These are phyloP conservation scores for Pseudoips prasinana DNA, from an alignment of 2,888 invertebrate species.

Conservation along the genomic window DNA sequence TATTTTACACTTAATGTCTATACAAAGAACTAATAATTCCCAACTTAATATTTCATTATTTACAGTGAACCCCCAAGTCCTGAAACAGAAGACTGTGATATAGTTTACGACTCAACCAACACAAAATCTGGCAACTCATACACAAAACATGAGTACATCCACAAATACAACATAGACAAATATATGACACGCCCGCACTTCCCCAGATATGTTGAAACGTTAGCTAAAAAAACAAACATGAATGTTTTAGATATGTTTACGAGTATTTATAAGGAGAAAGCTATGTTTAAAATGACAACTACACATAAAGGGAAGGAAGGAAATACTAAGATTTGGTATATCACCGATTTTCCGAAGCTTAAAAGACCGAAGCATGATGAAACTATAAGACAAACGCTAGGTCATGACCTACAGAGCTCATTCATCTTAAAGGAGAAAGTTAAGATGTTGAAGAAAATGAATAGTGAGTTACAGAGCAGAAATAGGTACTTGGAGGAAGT, in stretches of 20 bases:
- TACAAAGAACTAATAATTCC: too few species aligned
- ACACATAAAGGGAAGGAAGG: conserved; percentile 44
- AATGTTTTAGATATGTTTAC: conserved; percentile 42
- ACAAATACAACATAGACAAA: conserved; percentile 43
- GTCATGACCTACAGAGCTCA: conserved; percentile 24
- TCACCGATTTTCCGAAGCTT: conserved; percentile 32
- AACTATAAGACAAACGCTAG: conserved; percentile 17
- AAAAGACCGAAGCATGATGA: conserved; percentile 28
- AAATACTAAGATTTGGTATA: conserved; percentile 44
- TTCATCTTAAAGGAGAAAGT: conserved; percentile 28
- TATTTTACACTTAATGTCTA: too few species aligned
- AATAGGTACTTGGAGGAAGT: conserved; percentile 28
- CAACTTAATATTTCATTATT: too few species aligned
- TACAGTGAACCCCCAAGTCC: conserved; percentile 21
- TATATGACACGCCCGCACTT: conserved; percentile 45
- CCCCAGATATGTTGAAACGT: conserved; percentile 42
- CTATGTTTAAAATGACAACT: conserved; percentile 48
- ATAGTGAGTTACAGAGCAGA: conserved; percentile 16
- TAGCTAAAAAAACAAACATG: conserved; percentile 38
- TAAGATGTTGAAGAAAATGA: conserved; percentile 20
- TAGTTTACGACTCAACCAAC: conserved; percentile 6
- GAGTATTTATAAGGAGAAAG: conserved; percentile 42
- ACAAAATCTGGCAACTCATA: conserved; percentile 13
- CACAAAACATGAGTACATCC: conserved; percentile 44
- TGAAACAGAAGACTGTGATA: conserved; percentile 20